Evolutionary conservation across 2,888 invertebrate species (phyloP).

Genomic region (Meandrusa payeni): DNA sequence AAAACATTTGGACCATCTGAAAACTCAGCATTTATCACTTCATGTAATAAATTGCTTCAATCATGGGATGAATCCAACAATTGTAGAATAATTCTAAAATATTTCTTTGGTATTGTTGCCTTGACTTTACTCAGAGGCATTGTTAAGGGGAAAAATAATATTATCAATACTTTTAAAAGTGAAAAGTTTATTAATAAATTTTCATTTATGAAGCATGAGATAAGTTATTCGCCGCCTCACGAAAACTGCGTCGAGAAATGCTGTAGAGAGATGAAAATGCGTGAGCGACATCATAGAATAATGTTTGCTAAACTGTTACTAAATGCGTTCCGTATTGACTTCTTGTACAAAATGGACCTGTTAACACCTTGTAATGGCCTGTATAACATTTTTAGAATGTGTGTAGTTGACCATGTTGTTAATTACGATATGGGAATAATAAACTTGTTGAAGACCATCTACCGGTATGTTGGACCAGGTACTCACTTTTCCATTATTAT

Average conservation of each 20-base stretch:
- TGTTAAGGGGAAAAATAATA: slow-evolving; percentile 29
- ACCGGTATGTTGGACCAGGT: background rate
- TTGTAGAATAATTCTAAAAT: slow-evolving; percentile 28
- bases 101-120: slow-evolving; percentile 31
- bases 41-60: slow-evolving; percentile 27
- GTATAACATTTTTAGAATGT: slow-evolving; percentile 27
- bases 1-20: slow-evolving; percentile 25
- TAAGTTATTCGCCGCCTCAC: slow-evolving; percentile 28
- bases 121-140: slow-evolving; percentile 30
- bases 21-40: slow-evolving; percentile 30
- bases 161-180: slow-evolving; percentile 26
- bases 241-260: slow-evolving; percentile 29
- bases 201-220: background rate
- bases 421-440: slow-evolving; percentile 31
- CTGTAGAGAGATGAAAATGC: slow-evolving; percentile 27
- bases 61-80: slow-evolving; percentile 26
- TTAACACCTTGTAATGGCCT: background rate
- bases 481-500: slow-evolving; percentile 9
- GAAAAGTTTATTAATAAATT: slow-evolving; percentile 11
- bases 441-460: slow-evolving; percentile 26
- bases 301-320: slow-evolving; percentile 35
- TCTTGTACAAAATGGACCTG: background rate
- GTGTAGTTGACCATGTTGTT: slow-evolving; percentile 28
- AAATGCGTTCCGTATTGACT: slow-evolving; percentile 22
- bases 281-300: slow-evolving; percentile 21